phyloP scores from a whole-genome alignment of 2,797 vertebrate species.

The Platyrinchus mystaceus region DNA sequence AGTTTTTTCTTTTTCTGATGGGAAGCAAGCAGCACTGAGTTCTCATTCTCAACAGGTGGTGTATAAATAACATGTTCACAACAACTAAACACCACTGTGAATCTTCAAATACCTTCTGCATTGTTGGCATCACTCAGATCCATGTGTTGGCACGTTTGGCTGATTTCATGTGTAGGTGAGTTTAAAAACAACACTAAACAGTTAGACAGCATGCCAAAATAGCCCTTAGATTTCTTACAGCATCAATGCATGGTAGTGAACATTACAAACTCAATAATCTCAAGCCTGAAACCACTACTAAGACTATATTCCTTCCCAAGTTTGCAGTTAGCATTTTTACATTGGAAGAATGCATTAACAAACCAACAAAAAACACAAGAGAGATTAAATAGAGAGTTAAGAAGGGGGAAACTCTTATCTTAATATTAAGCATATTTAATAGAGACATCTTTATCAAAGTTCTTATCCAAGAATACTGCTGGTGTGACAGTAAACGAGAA shows the following conservation, averaged over 20 bases:
- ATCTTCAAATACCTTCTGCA: background rate
- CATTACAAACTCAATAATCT: background rate
- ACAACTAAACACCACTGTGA: background rate
- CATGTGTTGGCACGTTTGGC: background rate
- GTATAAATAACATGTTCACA: background rate
- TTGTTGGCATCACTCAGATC: background rate
- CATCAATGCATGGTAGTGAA: background rate
- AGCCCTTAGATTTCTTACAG: background rate
- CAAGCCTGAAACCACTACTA: background rate
- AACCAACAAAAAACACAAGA: background rate
- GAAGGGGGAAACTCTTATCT: background rate
- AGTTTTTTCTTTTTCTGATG: background rate
- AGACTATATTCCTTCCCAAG: background rate
- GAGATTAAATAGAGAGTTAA: background rate
- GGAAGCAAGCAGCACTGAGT: background rate
- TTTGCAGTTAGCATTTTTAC: background rate
- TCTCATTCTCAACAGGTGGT: background rate
- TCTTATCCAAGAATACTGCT: background rate
- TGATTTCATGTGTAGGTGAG: background rate
- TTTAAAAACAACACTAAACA: background rate
- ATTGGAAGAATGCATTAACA: background rate
- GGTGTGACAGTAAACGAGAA: background rate
- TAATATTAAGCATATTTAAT: background rate
- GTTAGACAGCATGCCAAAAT: background rate
- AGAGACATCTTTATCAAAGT: background rate